phyloP scores from a whole-genome alignment of 2,113 vertebrate species.

The Willisornis vidua region DNA sequence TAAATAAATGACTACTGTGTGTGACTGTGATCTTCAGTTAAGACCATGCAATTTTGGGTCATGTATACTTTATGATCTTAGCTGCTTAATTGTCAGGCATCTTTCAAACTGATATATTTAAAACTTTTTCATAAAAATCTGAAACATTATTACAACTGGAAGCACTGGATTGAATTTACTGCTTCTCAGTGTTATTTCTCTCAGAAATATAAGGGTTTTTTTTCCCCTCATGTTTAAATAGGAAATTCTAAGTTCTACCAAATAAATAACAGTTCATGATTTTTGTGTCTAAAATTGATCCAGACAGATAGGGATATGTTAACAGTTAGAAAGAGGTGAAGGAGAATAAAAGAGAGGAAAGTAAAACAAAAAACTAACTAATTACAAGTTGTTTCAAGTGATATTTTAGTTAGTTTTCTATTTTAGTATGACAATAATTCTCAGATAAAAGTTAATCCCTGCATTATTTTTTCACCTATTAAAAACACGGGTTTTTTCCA shows the following conservation, averaged over 20 bases:
- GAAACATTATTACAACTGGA: not conserved
- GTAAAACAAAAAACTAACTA: not conserved
- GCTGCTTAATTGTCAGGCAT: not conserved
- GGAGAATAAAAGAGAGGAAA: not conserved
- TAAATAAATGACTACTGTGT: not conserved
- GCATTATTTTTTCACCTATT: not conserved
- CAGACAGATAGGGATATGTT: not conserved
- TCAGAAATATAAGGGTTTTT: not conserved
- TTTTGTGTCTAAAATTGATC: not conserved
- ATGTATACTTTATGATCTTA: no score
- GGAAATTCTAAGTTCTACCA: not conserved
- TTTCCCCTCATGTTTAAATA: not conserved
- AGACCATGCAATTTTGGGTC: not conserved
- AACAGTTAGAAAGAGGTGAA: not conserved
- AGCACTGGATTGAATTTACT: not conserved
- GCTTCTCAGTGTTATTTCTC: not conserved
- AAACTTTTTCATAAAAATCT: not conserved
- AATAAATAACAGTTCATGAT: not conserved
- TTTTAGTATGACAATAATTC: not conserved
- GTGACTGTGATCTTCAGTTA: not conserved
- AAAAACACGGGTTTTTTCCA: not conserved
- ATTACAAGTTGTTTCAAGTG: not conserved
- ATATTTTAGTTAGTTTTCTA: not conserved
- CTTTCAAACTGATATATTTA: not conserved
- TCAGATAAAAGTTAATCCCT: not conserved